Evolutionary conservation across 2,797 vertebrate species (phyloP), one percentile per base, ranked within the genome.

Genomic region (Notoglanidium macrostoma): DNA sequence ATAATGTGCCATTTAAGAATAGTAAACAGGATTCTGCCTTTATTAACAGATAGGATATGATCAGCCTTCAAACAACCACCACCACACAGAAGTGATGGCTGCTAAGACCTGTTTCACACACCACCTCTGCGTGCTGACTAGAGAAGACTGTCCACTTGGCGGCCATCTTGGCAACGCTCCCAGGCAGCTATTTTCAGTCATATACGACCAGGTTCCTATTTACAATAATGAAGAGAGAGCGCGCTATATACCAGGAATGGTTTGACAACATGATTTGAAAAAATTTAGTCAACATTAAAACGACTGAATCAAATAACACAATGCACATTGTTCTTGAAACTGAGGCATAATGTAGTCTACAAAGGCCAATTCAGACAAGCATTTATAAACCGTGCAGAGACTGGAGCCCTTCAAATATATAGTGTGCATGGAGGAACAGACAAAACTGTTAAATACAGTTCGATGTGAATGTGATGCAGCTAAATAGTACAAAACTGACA

Each of bases 311-410:
- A 79, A 32, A 59, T 57, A 57, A 79, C 19, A 19, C 26, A 46
- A 81, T 78, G 51, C 29, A 44, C 55, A 49, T 32, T 51, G n/a
- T 35, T 51, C n/a, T 32, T 0, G 21, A 83, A 83, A 68, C 21
- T 51, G 10, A 51, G 46, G 40, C 5, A 67, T 67, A 12, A 63
- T 46, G 23, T 81, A n/a, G 23, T 81, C 21, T 63, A 67, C 17
- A 67, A 68, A 21, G n/a, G n/a, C 14, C 44, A 55, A 80, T 2
- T 79, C 78, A 59, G 78, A 61, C 40, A 80, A 26, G 23, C 19
- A 14, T 23, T 80, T 80, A 80, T 23, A 40, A 80, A 80, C 54
- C 44, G 55, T 80, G 21, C 54, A 17, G n/a, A 78, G 15, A 78
- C n/a, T 57, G 15, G 26, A 54, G 14, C 29, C 29, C 32, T 79